Conservation (phyloP, 2,888 invertebrate genomes). For the Phengaris arion region DNA sequence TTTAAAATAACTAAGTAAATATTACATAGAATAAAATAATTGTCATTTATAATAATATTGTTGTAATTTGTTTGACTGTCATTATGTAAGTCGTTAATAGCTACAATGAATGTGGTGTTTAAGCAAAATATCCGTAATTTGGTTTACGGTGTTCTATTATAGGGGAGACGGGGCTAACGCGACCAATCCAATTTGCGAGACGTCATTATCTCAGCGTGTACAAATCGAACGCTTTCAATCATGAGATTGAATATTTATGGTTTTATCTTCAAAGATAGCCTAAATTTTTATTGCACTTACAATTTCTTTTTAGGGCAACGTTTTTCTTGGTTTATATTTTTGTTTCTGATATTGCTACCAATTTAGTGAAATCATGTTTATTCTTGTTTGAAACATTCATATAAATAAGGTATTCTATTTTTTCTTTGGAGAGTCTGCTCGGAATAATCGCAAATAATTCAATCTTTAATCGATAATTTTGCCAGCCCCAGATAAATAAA, state of each 20-base stretch:
- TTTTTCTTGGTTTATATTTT: neutral
- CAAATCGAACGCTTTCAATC: constrained; percentile 25
- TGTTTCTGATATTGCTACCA: neutral
- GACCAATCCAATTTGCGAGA: constrained; percentile 62
- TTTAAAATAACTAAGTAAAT: no score
- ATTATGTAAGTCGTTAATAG: neutral
- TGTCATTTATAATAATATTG: neutral
- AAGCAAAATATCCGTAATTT: constrained; percentile 21
- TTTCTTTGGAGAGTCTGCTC: no score
- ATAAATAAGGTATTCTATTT: no score
- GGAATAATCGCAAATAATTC: neutral
- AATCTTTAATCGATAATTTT: neutral
- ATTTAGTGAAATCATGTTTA: neutral
- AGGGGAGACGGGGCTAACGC: constrained; percentile 46
- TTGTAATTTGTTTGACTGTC: neutral
- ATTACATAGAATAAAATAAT: neutral
- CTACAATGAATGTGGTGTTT: constrained; percentile 9
- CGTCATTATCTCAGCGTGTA: constrained; percentile 22
- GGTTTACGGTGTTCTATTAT: neutral
- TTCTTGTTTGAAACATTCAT: neutral
- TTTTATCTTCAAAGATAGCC: neutral
- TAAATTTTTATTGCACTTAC: neutral
- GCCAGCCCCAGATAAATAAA: neutral
- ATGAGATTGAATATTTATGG: constrained; percentile 12
- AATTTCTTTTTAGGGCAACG: neutral